Conservation (phyloP, 2,797 vertebrate species). For the Lateolabrax maculatus region DNA sequence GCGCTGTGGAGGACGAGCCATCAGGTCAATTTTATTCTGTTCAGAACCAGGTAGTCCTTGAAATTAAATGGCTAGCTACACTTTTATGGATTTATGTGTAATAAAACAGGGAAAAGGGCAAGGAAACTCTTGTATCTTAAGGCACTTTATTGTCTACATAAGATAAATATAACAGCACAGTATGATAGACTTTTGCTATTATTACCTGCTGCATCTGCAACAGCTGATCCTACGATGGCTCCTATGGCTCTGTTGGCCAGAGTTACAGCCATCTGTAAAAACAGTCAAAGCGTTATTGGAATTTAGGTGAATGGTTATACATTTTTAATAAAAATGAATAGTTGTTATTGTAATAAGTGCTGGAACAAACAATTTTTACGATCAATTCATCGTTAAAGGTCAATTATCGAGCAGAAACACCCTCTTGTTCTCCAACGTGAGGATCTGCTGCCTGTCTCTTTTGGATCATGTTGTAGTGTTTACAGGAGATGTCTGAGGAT, state of each 20-base stretch:
- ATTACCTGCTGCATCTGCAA: slow-evolving; percentile 86
- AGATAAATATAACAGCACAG: neutral
- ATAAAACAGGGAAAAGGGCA: neutral
- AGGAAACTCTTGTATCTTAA: neutral
- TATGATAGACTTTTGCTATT: neutral
- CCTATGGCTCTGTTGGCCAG: slow-evolving; percentile 81
- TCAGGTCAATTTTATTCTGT: neutral
- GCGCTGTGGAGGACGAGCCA: slow-evolving; percentile 66
- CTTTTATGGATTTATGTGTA: neutral
- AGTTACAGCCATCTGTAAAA: slow-evolving; percentile 79
- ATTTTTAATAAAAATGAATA: neutral
- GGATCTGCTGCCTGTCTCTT: neutral
- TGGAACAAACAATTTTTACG: neutral
- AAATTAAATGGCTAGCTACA: neutral
- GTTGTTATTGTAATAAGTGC: neutral
- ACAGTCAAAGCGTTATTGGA: neutral
- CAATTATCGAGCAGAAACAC: neutral
- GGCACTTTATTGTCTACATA: neutral
- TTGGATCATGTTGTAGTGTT: no score
- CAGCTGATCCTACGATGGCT: slow-evolving; percentile 84
- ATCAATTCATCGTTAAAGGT: neutral
- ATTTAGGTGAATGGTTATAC: neutral
- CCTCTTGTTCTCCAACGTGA: neutral
- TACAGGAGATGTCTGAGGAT: neutral
- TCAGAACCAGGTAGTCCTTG: neutral